phyloP scores from a whole-genome alignment of 1,140 invertebrate species.

The Drosophila pseudoobscura region DNA sequence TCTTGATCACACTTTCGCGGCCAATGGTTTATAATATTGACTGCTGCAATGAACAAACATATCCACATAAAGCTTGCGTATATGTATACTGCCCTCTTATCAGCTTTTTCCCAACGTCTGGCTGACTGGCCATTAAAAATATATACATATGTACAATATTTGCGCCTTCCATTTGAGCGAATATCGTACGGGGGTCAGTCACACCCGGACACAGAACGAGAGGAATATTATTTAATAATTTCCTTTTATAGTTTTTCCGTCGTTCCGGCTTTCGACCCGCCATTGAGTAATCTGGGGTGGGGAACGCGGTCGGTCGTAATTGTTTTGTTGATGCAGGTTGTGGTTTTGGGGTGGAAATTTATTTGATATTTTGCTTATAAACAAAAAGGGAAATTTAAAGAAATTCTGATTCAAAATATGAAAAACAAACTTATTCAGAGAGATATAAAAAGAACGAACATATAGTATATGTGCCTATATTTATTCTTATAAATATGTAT shows the following conservation, averaged over 20 bases:
- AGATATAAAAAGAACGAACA: too few relatives aligned
- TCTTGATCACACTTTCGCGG: conserved; percentile 20
- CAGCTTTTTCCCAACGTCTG: conserved; percentile 18
- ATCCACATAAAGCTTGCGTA: too few relatives aligned
- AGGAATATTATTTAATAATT: conserved; percentile 22
- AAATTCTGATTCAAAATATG: conserved; percentile 1
- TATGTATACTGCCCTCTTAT: conserved; percentile 11
- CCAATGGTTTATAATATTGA: conserved; percentile 16
- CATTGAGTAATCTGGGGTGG: conserved; percentile 35
- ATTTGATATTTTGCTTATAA: conserved; percentile 38
- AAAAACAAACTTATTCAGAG: not conserved
- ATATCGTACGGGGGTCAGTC: conserved; percentile 10
- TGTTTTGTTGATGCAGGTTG: conserved; percentile 55
- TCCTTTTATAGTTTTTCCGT: conserved; percentile 24
- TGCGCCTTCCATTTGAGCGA: not conserved
- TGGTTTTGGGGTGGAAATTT: conserved; percentile 25
- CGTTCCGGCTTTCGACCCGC: conserved; percentile 8
- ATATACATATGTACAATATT: not conserved
- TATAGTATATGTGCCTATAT: too few relatives aligned
- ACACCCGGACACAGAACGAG: not conserved
- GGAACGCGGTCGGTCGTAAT: conserved; percentile 24
- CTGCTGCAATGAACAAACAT: not conserved
- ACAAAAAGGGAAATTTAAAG: conserved; percentile 26
- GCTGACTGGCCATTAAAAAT: conserved; percentile 3
- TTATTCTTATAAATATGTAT: too few relatives aligned